These are phyloP conservation scores for Halictus quadricinctus DNA, from an alignment of 2,888 invertebrate species.

Conservation along the genomic window DNA sequence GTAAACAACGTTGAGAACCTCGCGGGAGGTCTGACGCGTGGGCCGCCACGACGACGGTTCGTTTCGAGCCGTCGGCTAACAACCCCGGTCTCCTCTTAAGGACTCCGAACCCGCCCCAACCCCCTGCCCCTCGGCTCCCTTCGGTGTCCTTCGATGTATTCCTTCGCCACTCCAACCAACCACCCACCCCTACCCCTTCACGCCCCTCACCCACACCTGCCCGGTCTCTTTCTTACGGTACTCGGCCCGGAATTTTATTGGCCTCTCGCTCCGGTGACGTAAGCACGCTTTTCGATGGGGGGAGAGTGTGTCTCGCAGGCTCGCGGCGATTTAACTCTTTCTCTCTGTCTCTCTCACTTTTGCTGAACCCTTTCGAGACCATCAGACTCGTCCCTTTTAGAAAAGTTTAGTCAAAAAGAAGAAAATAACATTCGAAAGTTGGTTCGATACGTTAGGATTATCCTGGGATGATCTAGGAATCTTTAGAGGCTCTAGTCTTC, in stretches of 20 bases:
- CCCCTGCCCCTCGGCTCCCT: not conserved
- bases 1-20: slow-evolving; percentile 78
- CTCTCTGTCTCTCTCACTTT: not conserved
- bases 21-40: slow-evolving; percentile 67
- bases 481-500: too few relatives aligned
- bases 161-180: not conserved
- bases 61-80: slow-evolving; percentile 66
- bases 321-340: not conserved
- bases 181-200: not conserved
- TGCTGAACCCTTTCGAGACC: not conserved
- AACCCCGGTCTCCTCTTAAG: slow-evolving; percentile 64
- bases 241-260: slow-evolving; percentile 28
- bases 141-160: not conserved
- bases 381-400: not conserved
- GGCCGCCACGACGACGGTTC: slow-evolving; percentile 50
- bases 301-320: not conserved
- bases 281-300: not conserved
- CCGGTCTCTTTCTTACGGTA: slow-evolving; percentile 25
- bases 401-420: not conserved
- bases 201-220: slow-evolving; percentile 27
- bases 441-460: not conserved
- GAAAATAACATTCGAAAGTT: not conserved
- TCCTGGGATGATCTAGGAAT: not conserved
- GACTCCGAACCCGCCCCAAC: slow-evolving; percentile 32
- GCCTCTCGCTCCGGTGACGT: not conserved